Evolutionary conservation across 2,888 invertebrate species (phyloP), one percentile per base, ranked within the genome.

Genomic region (Peribatodes rhomboidaria): DNA sequence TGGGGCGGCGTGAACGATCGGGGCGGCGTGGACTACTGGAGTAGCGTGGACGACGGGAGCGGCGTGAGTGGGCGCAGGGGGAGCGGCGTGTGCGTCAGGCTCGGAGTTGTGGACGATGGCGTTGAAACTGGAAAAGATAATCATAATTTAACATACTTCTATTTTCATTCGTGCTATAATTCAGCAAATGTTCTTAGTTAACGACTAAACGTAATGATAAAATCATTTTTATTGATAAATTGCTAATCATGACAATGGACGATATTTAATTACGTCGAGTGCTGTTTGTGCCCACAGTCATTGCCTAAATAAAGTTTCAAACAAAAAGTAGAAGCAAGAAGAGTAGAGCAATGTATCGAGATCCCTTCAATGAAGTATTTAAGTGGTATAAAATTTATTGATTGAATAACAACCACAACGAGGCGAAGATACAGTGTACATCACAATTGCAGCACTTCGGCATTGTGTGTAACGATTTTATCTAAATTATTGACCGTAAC

Each of bases 51-150:
- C 74, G 0, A 78, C 49, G 0, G 70, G 72, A 16, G 69, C 47
- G 54, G 73, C 71, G 63, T 77, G 77, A 13, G 68, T 50, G 27
- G 78, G 78, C 58, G 81, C 67, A 56, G 83, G 69, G n/a, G 82
- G 83, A 2, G 84, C 85, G 14, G 85, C 82, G 37, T 88, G 86
- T 7, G 81, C 79, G 39, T 85, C 79, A 6, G 91, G 88, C 64
- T 85, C 87, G 0, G 92, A 90, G 80, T 89, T 90, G 79, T 89
- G 89, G 33, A 93, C 92, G 46, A 92, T 73, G 22, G 92, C 92
- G 81, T 92, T 91, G 81, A 93, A 93, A 22, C 93, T 93, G 80
- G 3, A 81, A 76, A 64, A 65, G 58, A 44, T 58, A 58, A 59
- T 18, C 8, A 50, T 62, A 37, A 54, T 2, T 42, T 37, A 41